Base-by-base conservation (phyloP, 2,888 invertebrate genomes). In the Teinopalpus imperialis region DNA sequence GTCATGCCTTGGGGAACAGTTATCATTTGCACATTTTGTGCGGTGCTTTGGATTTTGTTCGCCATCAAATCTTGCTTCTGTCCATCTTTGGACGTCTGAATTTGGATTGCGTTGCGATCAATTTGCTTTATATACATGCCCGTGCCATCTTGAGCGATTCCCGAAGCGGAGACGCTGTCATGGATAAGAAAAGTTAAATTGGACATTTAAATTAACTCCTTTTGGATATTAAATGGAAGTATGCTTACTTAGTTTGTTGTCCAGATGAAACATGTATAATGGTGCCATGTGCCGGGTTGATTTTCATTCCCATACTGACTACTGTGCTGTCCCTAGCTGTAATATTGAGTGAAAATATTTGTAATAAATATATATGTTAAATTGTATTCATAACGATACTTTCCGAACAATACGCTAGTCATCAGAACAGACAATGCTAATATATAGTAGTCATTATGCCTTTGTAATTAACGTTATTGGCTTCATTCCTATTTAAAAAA, bases 221-320 rank as follows among this genome's bases (percentile, higher is more conserved):
- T n/a, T n/a, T n/a, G n/a, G n/a, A n/a, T n/a, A n/a, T n/a, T n/a
- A n/a, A n/a, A 3, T 27, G 9, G 4, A 42, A 41, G 29, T 39
- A 23, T 8, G 7, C 75, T 76, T 57, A 88, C 87, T 85, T 88
- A 0, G 86, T 86, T 61, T 88, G 87, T 41, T 88, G 87, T 14
- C 87, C 87, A 0, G 87, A 88, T 12, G 87, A 88, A 10, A 88
- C 86, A 41, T 88, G 87, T 8, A 88, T 87, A 35, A 88, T 86
- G 29, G 87, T 86, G 2, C 87, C 87, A 49, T 88, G 87, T 0
- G 86, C 75, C 1, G 86, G 86, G 48, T 86, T 88, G 2, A 87
- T 87, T 59, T 88, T 88, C 86, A 85, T 87, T 23, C 87, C 87
- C 86, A 86, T 86, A 59, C 82, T 85, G 57, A 81, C 85, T 1